A percentile compares a stretch with the other conserved stretches of the same genome.
These are phyloP conservation scores for Hyla sarda DNA, from an alignment of 2,113 vertebrate genomes.

Conservation along the genomic window DNA sequence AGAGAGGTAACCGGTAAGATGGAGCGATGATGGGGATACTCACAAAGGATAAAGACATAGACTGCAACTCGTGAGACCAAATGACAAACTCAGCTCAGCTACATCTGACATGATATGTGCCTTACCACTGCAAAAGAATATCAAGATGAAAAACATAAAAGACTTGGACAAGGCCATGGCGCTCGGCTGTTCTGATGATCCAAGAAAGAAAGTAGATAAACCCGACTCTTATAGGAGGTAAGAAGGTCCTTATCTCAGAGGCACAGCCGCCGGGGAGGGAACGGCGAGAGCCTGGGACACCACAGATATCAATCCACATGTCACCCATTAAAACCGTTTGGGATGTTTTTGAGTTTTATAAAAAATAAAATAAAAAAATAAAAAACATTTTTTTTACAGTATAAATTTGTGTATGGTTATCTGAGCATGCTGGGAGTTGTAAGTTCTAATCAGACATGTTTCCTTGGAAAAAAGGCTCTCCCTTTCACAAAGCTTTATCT, in stretches of 20 bases:
- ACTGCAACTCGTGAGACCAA: not conserved
- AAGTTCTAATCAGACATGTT: no score
- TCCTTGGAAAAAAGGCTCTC: no score
- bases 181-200: not conserved
- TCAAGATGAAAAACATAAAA: not conserved
- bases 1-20: not conserved
- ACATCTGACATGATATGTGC: not conserved
- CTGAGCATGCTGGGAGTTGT: no score
- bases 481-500: no score
- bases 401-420: no score
- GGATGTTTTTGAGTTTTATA: not conserved
- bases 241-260: not conserved
- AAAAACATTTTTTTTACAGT: no score
- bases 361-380: no score
- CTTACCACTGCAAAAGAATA: not conserved
- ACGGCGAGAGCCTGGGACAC: not conserved
- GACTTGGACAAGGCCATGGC: not conserved
- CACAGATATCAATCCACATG: not conserved
- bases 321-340: not conserved
- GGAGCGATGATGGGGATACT: not conserved
- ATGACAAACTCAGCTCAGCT: not conserved
- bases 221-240: not conserved
- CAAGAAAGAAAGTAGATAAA: not conserved
- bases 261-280: not conserved
- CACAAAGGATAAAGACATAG: no score